Evolutionary conservation across 2,888 invertebrate genomes (phyloP), one percentile per base, ranked within the genome.

Genomic region (Noctua janthe): DNA sequence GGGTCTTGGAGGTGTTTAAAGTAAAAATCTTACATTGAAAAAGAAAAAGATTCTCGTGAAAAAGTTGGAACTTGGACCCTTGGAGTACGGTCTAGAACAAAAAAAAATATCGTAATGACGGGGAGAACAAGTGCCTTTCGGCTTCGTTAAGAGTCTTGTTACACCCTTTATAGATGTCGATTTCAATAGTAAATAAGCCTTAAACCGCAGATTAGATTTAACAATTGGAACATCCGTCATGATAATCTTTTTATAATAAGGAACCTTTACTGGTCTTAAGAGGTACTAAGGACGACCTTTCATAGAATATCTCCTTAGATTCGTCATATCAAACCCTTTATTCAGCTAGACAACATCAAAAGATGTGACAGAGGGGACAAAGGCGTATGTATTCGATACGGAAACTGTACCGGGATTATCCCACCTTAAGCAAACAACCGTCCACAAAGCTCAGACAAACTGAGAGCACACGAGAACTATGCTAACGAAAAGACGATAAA

Each of bases 401-500:
- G 92, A 92, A 93, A 94, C 93, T 92, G 92, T 93, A 92, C 91
- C 91, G 90, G 94, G 96, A 96, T 97, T 94, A 96, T 96, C 96
- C 94, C 91, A 91, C 92, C 92, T 92, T 94, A 92, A 92, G 93
- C 93, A 96, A 96, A 96, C 95, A 96, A 91, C 91, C 92, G 94
- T 92, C 93, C 94, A 89, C 93, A 94, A 94, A 95, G 93, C 93
- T 90, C 89, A 91, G 89, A 85, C 91, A 90, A 91, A 92, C 92
- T 90, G 92, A 91, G 91, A 91, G 91, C 93, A 91, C 91, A 94
- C 94, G 94, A 92, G 94, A 95, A 94, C 95, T 95, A 94, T 94
- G 94, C 94, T 96, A 95, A 96, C 96, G 95, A 94, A 96, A 96
- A 96, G 94, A 94, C 93, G 95, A 95, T 96, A 96, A 96, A 94